Base-by-base conservation (phyloP, 2,797 vertebrate genomes). In the Schizopygopsis malacanthus region DNA sequence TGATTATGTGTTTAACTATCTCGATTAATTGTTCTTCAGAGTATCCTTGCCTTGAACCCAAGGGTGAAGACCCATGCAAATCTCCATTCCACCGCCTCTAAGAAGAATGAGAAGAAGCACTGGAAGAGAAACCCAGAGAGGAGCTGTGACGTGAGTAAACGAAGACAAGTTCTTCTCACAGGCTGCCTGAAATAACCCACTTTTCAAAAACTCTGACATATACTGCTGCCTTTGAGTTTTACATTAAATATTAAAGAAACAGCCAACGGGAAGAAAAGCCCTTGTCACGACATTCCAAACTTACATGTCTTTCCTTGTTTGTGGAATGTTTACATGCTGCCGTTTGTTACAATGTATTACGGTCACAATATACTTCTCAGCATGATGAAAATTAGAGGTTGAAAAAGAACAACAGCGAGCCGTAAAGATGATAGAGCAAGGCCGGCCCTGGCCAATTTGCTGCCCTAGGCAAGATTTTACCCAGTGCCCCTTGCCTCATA, bases 51-150 rank as follows among this genome's bases (percentile, higher is more conserved):
- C 90, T 94, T 98, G 90, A 97, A 98, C 90, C 97, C 97, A 39
- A 93, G 93, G 72, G 96, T 93, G 83, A 96, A 96, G 91, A 93
- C 78, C 63, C 92, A 96, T 72, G 93, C 96, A 81, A 82, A 91
- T 89, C 91, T 97, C 83, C 88, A 94, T 88, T 98, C 97, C 39
- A 98, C 97, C 20, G 90, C 93, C 0, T 91, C 85, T 88, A 98
- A 97, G 92, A 97, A 98, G 90, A 91, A 92, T 85, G 95, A 95
- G 83, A 98, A 97, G 93, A 96, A 96, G 89, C 96, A 96, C 6
- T 98, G 97, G 97, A 99, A 98, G 90, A 96, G 97, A 90, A 98
- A 98, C 89, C 86, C 93, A 63, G 95, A 96, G 67, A 96, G 93
- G 89, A 94, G 80, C 92, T 98, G 96, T 87, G 94, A 93, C 81